Base-by-base conservation (phyloP, 2,888 invertebrate species). In the Drosophila affinis region DNA sequence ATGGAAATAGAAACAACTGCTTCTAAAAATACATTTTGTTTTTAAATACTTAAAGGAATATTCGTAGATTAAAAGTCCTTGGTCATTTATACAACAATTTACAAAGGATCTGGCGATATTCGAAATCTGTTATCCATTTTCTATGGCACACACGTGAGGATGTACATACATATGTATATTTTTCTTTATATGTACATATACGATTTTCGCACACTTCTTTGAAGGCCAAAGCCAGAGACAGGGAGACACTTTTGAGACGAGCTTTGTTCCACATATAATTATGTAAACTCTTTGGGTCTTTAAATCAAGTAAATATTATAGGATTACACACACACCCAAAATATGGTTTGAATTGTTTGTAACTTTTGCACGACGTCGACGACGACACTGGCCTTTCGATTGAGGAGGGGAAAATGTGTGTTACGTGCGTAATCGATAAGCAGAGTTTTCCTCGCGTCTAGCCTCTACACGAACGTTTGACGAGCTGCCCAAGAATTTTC, bases 351-450 rank as follows among this genome's bases (percentile, higher is more conserved):
- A 61, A 12, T 27, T 51, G 24, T 32, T 21, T 57, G 55, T 17
- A 65, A 39, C 47, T 51, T 55, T 45, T 67, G n/a, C 14, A 39
- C 39, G 39, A 39, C 39, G 39, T n/a, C 39, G 39, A 39, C 39
- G 39, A 39, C 39, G 39, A 39, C n/a, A 39, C 39, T 39, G n/a
- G 24, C 12, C 27, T 34, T 58, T 63, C 46, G 53, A 45, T 74
- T 63, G 54, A 49, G 56, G 54, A 49, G 56, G 47, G 44, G 54
- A 17, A 63, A 75, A 67, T 61, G 45, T 79, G 39, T 79, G 88
- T 83, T 83, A 86, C 87, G 88, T 83, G 83, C 88, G 88, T 83
- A 83, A 83, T 83, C 83, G 88, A 83, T 83, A 83, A 83, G 83
- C 80, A 82, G 73, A 63, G 80, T 77, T 85, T 79, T 82, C 72